These are phyloP conservation scores for Apodemia mormo DNA, from an alignment of 2,888 invertebrate genomes.

Conservation along the genomic window DNA sequence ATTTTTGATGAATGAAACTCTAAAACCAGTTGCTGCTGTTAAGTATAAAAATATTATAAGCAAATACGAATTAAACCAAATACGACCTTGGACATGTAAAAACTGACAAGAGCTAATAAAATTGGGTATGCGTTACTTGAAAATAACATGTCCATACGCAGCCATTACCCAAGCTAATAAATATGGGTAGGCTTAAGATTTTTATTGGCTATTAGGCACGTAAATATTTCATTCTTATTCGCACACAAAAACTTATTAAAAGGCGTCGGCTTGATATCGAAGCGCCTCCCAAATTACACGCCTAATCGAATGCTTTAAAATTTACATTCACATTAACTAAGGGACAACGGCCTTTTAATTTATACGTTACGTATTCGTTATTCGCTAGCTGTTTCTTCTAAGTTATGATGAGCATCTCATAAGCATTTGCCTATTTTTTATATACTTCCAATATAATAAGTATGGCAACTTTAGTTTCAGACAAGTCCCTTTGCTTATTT, in stretches of 20 bases:
- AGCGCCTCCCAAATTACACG: conserved; percentile 18
- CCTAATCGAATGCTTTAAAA: conserved; percentile 10
- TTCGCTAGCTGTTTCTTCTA: conserved; percentile 8
- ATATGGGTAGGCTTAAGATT: conserved; percentile 13
- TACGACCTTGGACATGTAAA: background rate
- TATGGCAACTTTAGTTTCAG: too few relatives aligned
- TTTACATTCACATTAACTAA: conserved; percentile 17
- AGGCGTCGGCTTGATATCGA: conserved; percentile 8
- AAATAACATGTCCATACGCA: background rate
- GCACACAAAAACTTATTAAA: conserved; percentile 15
- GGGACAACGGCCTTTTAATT: conserved; percentile 21
- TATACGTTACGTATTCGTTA: conserved; percentile 14
- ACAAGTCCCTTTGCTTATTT: too few relatives aligned
- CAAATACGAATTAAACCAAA: background rate
- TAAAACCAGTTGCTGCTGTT: too few relatives aligned
- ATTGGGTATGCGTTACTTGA: background rate
- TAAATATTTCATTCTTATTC: conserved; percentile 6
- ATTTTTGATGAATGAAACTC: too few relatives aligned
- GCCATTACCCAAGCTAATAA: conserved; percentile 14
- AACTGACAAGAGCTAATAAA: background rate
- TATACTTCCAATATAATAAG: too few relatives aligned
- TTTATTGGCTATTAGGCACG: conserved; percentile 7
- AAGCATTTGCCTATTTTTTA: background rate
- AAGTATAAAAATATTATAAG: too few relatives aligned
- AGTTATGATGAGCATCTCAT: background rate